Evolutionary conservation across 37 sponge, comb jelly and placozoan species (phyloP).

Genomic region (Eunapius fragilis): DNA sequence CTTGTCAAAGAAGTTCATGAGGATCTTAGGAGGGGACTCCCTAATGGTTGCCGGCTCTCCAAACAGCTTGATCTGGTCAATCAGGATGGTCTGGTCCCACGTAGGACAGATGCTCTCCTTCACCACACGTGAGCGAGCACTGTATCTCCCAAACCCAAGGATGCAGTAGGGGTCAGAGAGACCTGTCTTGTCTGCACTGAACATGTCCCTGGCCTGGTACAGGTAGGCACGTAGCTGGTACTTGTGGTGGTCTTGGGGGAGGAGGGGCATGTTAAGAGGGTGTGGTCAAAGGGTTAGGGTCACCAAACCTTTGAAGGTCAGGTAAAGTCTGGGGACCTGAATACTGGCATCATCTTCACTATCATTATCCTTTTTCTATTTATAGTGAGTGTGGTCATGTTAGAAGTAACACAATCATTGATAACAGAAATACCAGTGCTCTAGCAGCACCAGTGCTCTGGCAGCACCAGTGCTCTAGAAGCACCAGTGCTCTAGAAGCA

Average conservation of each 20-base stretch:
- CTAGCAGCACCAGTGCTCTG: no score
- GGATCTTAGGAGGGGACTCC: constrained; percentile 73
- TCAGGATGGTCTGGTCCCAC: constrained; percentile 96
- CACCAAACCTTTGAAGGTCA: constrained; percentile 70
- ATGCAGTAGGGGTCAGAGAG: constrained; percentile 95
- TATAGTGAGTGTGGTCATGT: not conserved
- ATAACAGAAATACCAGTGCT: no score
- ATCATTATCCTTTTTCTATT: constrained; percentile 62
- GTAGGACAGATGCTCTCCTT: constrained; percentile 94
- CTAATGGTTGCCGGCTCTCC: constrained; percentile 72
- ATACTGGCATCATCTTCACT: constrained; percentile 54
- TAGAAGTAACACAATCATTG: no score
- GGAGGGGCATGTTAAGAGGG: no score
- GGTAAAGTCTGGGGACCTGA: constrained; percentile 92
- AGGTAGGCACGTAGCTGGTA: constrained; percentile 80
- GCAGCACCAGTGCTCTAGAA: no score
- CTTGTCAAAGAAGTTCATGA: constrained; percentile 93
- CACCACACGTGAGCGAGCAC: constrained; percentile 64
- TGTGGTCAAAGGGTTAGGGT: not conserved
- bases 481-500: no score
- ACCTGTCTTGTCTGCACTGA: constrained; percentile 89
- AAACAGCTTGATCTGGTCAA: constrained; percentile 86
- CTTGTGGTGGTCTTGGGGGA: constrained; percentile 11
- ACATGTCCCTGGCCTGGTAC: constrained; percentile 85
- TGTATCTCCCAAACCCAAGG: constrained; percentile 78